Conservation (phyloP, 2,797 vertebrate genomes). For the Sebastes cheni region DNA sequence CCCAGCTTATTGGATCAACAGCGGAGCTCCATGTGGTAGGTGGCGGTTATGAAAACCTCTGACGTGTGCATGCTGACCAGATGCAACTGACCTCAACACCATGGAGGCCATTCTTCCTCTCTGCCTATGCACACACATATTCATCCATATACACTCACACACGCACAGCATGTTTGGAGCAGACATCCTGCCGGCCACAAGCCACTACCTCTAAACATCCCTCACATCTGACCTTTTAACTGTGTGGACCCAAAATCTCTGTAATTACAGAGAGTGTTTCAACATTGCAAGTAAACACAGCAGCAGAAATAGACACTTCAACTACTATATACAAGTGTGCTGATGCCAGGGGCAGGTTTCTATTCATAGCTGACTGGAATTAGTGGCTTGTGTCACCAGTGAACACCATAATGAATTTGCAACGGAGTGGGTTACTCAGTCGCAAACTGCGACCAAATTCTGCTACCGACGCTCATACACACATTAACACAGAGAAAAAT, state of each 20-base stretch:
- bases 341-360: constrained; percentile 76
- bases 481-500: not conserved
- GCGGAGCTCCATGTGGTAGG: constrained; percentile 24
- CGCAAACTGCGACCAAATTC: constrained; percentile 24
- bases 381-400: constrained; percentile 71
- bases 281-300: constrained; percentile 77
- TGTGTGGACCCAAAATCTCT: constrained; percentile 69
- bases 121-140: constrained; percentile 7
- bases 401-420: constrained; percentile 75
- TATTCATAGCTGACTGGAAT: constrained; percentile 79
- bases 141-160: not conserved
- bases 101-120: constrained; percentile 61
- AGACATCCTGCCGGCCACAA: constrained; percentile 72
- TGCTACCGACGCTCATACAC: not conserved
- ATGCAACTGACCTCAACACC: constrained; percentile 57
- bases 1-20: not conserved
- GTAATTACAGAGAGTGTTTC: constrained; percentile 79
- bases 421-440: constrained; percentile 53
- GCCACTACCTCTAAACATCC: constrained; percentile 75
- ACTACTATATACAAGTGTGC: constrained; percentile 68
- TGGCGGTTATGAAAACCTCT: constrained; percentile 51
- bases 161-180: constrained; percentile 42
- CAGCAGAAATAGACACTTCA: constrained; percentile 79
- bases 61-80: constrained; percentile 57
- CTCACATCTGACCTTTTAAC: constrained; percentile 78